Base-by-base conservation (phyloP, 2,888 invertebrate genomes). In the Heliconius sara region DNA sequence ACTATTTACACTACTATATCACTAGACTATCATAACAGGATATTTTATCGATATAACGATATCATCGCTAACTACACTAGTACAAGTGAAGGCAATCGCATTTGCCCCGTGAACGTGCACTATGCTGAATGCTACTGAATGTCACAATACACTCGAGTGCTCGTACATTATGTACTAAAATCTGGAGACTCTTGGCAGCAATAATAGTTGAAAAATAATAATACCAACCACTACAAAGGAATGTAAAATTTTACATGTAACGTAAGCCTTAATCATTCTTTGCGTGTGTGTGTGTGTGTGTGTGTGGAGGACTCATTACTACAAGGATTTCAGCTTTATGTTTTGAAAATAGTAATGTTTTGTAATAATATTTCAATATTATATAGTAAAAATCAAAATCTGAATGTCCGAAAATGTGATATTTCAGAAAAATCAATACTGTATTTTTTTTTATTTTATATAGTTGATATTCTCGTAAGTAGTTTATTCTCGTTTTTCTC, bases 121-220 rank as follows among this genome's bases (percentile, higher is more conserved):
- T 88, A 86, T 90, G 89, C 91, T 92, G 91, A 92, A 93, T 91
- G 90, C 89, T 89, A 86, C 90, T 91, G 84, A 84, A 83, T 84
- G 88, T 88, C 89, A 91, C 89, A 89, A 89, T 90, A 88, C 88
- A 87, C 84, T 86, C 87, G 88, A 89, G 90, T 88, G 88, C 87
- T 87, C 87, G 88, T 83, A 87, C 90, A 90, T 91, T 90, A 85
- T 86, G 86, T 86, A 87, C 84, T 83, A 82, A 39, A 83, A 83
- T 83, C 83, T 85, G 83, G 80, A 80, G 76, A 76, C 80, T 81
- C 78, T 75, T 81, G 27, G n/a, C 79, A 79, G 78, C 79, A 82
- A 81, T 78, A 78, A 74, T 72, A 76, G 72, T 52, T 70, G 75
- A 82, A 81, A 76, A 76, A 68, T 78, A 76, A 76, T 68, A 76